Base-by-base conservation (phyloP, 2,888 invertebrate genomes). In the Halocaridina rubra region DNA sequence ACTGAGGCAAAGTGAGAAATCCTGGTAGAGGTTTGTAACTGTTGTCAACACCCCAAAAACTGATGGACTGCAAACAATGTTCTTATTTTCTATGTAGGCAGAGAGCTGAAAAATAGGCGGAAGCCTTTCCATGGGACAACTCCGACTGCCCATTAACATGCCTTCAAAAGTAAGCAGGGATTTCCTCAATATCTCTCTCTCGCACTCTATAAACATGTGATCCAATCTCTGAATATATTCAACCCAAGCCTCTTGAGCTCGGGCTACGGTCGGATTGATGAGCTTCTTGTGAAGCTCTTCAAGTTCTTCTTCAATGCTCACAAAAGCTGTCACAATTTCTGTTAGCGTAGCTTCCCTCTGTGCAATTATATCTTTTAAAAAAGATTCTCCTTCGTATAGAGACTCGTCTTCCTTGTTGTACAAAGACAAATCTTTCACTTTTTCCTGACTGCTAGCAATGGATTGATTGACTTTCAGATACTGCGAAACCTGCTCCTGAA, bases 151-250 rank as follows among this genome's bases (percentile, higher is more conserved):
- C 64, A 87, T 80, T 22, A 87, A 39, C 80, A 87, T 81, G 22
- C 85, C 85, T 30, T 87, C 87, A 59, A 87, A 80, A 24, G 80
- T 80, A 24, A 87, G 57, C 24, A 87, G 33, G 22, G 87, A 82
- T 57, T 84, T 82, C 30, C 72, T 80, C 30, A 85, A 27, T 29
- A 87, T 80, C 30, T 85, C 85, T 67, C 80, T 82, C 22, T 82
- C 80, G n/a, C 82, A 82, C 19, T 77, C 84, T 13, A 87, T 32
- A 39, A 87, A 84, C 19, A 87, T 80, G 16, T 82, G 39, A 22
- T 87, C 87, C 29, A 87, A 79, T 29, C 82, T 87, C 32, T 76
- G 33, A 7, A 85, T 85, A 53, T 87, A 87, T 2, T 79, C 75
- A 10, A 80, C 57, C 82, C 85, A 87, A 0, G 84, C 71, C 13